A percentile compares a stretch with the other conserved stretches of the same genome.
phyloP scores from a whole-genome alignment of 2,113 vertebrate species.

The Leuciscus idus region DNA sequence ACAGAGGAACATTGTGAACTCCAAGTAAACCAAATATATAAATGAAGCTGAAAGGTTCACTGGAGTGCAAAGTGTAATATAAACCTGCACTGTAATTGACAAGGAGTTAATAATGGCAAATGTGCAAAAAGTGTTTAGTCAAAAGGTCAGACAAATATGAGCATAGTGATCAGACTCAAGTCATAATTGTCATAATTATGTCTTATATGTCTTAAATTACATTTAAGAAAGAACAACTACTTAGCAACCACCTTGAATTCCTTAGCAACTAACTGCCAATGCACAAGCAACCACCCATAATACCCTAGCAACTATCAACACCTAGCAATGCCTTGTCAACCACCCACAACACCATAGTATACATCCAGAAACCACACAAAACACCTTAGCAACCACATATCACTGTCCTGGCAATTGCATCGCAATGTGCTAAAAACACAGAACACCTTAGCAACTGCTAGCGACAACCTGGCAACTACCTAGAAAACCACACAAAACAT shows the following conservation, averaged over 20 bases:
- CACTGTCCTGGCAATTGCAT: too few relatives aligned
- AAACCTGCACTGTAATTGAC: not conserved
- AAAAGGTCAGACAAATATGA: not conserved
- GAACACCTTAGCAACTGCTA: too few relatives aligned
- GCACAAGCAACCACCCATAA: not conserved
- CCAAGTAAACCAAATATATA: conserved; percentile 31
- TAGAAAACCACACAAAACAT: not conserved
- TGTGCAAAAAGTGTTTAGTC: not conserved
- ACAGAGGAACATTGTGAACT: conserved; percentile 26
- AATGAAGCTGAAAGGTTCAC: conserved; percentile 10
- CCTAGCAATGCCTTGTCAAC: too few relatives aligned
- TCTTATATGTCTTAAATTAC: too few relatives aligned
- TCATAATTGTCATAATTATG: too few relatives aligned
- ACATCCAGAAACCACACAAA: too few relatives aligned
- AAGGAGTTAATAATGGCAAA: not conserved
- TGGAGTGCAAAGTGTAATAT: not conserved
- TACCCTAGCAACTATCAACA: too few relatives aligned
- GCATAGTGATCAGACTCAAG: not conserved
- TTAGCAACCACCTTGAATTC: not conserved
- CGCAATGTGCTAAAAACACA: too few relatives aligned
- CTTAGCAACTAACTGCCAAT: not conserved
- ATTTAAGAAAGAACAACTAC: not conserved
- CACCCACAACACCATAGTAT: too few relatives aligned
- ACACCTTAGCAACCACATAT: too few relatives aligned
- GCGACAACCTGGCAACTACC: not conserved